A percentile compares a stretch with the other conserved stretches of the same genome.
phyloP scores from a whole-genome alignment of 2,113 vertebrate species.

The Ursus arctos region DNA sequence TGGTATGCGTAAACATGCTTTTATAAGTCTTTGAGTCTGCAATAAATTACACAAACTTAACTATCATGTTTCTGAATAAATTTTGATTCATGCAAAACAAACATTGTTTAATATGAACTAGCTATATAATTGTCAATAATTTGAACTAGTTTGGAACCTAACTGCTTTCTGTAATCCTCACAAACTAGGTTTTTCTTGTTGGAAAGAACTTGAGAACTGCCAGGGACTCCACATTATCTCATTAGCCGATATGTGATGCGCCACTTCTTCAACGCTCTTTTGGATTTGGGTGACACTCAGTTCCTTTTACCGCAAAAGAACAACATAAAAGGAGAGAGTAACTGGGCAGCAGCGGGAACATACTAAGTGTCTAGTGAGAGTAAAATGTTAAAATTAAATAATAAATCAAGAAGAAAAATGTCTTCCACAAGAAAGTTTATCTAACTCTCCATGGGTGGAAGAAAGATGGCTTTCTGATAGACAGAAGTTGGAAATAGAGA shows the following conservation, averaged over 20 bases:
- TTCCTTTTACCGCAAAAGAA: slow-evolving; percentile 39
- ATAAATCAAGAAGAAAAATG: background rate
- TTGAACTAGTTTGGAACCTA: background rate
- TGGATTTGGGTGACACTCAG: slow-evolving; percentile 2
- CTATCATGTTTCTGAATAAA: background rate
- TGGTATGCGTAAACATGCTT: background rate
- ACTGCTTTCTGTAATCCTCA: background rate
- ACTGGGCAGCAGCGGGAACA: background rate
- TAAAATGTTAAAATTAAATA: background rate
- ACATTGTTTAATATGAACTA: background rate
- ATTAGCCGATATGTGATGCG: background rate
- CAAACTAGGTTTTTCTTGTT: background rate
- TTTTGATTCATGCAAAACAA: slow-evolving; percentile 13
- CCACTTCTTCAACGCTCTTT: background rate
- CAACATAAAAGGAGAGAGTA: background rate
- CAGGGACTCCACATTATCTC: background rate
- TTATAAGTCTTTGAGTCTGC: background rate
- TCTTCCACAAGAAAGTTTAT: background rate
- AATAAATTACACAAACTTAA: background rate
- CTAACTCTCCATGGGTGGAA: background rate
- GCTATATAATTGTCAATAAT: background rate
- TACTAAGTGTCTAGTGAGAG: background rate
- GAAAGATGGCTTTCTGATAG: slow-evolving; percentile 12
- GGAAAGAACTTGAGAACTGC: background rate
- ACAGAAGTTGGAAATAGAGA: background rate